phyloP scores from a whole-genome alignment of 2,113 vertebrate genomes.

The Nothoprocta perdicaria region DNA sequence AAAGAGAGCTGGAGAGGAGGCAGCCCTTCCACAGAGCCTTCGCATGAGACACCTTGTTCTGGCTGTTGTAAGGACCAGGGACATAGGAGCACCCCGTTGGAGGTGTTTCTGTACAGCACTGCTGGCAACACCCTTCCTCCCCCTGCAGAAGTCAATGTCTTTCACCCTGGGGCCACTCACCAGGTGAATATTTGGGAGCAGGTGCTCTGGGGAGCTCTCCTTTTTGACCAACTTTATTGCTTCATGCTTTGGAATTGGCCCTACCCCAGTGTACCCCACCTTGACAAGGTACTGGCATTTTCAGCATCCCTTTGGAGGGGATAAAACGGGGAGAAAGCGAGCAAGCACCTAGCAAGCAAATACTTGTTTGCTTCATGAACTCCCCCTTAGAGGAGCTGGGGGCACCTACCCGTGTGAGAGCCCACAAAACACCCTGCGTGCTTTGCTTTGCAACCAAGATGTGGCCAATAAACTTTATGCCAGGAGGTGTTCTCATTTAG shows the following conservation, averaged over 20 bases:
- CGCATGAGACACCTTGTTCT: accelerated
- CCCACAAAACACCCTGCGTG: not conserved
- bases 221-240: accelerated
- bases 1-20: not conserved
- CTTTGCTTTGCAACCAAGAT: not conserved
- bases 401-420: not conserved
- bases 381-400: not conserved
- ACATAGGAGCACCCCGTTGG: not conserved
- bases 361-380: conserved; percentile 34
- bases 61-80: not conserved
- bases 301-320: not conserved
- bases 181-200: no score
- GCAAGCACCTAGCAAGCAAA: not conserved
- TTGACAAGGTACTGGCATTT: not conserved
- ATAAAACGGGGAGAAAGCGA: not conserved
- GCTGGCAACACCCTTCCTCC: not conserved
- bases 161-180: not conserved
- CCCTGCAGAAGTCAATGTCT: accelerated
- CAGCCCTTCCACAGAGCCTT: not conserved
- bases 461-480: conserved; percentile 25
- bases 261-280: accelerated
- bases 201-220: no score
- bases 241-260: accelerated
- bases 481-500: conserved; percentile 17
- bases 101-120: not conserved